Evolutionary conservation across 2,888 invertebrate species (phyloP), one percentile per base, ranked within the genome.

Genomic region (Sesia apiformis): DNA sequence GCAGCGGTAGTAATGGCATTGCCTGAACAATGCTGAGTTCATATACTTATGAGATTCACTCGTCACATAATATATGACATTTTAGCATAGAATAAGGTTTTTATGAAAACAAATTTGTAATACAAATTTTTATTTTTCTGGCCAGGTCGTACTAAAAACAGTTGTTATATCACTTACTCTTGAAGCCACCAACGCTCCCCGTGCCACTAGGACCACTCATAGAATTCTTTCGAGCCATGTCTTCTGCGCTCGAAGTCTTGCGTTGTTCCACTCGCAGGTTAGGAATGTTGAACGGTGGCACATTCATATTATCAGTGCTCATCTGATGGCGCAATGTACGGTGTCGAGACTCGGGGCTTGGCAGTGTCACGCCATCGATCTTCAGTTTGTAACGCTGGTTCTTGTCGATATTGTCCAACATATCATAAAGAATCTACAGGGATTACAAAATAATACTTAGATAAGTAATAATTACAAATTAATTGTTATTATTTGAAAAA

Each of bases 331-430:
- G 91, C 53, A 96, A 81, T 0, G 93, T 90, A 39, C 95, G 91
- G 74, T 94, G 93, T 40, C 95, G 91, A 6, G 46, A 46, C 62
- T 96, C 96, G 0, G 95, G 94, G 69, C 94, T 94, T 52, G 93
- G 92, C 67, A 94, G 85, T 49, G 94, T 92, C 58, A 94, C 85
- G 77, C 94, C 94, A 76, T 97, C 97, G 72, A 96, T 80, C 82
- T 96, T 96, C 78, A 98, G 91, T 83, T 97, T 97, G 83, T 95
- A 95, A 53, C 96, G 92, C 75, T 98, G 97, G 73, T 95, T 95
- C 63, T 94, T 92, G 79, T 97, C 96, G 61, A 97, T 96, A 72
- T 93, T 94, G 70, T 95, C 95, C 70, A 98, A 87, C 98, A 98
- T 97, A 68, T 97, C 97, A 74, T 97, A 95, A 57, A 98, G 90